A percentile compares a stretch with the other conserved stretches of the same genome.
These are phyloP conservation scores for Epistrophella euchroma DNA, from an alignment of 2,888 invertebrate genomes.

Conservation along the genomic window DNA sequence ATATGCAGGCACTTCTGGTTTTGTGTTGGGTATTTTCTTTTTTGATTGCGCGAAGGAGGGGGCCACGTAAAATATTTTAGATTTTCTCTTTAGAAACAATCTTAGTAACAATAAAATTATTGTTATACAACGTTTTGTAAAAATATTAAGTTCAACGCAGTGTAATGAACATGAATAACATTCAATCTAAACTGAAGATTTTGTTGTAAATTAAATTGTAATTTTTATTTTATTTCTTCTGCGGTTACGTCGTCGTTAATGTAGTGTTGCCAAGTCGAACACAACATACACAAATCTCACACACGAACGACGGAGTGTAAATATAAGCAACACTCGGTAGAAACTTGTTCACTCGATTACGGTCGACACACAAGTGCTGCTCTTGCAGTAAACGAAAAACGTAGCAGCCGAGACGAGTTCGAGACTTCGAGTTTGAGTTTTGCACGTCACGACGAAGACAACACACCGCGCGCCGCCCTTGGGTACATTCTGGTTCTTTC, in stretches of 20 bases:
- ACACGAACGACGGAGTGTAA: slow-evolving; percentile 54
- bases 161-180: slow-evolving; percentile 45
- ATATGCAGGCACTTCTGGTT: slow-evolving; percentile 74
- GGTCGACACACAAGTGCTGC: slow-evolving; percentile 75
- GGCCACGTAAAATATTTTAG: slow-evolving; percentile 59
- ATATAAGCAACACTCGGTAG: slow-evolving; percentile 42
- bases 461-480: slow-evolving; percentile 47
- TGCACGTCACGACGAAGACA: slow-evolving; percentile 61
- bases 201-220: neutral
- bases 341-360: slow-evolving; percentile 71
- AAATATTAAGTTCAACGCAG: slow-evolving; percentile 41
- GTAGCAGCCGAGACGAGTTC: slow-evolving; percentile 27
- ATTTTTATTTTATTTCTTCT: slow-evolving; percentile 33
- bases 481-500: slow-evolving; percentile 61
- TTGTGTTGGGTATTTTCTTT: slow-evolving; percentile 61
- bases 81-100: slow-evolving; percentile 38
- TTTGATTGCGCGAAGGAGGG: slow-evolving; percentile 50
- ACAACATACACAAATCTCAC: slow-evolving; percentile 38
- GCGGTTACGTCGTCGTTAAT: slow-evolving; percentile 63
- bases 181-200: slow-evolving; percentile 3
- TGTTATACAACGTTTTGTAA: slow-evolving; percentile 60
- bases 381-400: slow-evolving; percentile 58
- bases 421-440: slow-evolving; percentile 56
- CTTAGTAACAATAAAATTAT: neutral
- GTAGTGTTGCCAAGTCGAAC: slow-evolving; percentile 68